Evolutionary conservation across 2,888 invertebrate species (phyloP).

Genomic region (Smittia aterrima): DNA sequence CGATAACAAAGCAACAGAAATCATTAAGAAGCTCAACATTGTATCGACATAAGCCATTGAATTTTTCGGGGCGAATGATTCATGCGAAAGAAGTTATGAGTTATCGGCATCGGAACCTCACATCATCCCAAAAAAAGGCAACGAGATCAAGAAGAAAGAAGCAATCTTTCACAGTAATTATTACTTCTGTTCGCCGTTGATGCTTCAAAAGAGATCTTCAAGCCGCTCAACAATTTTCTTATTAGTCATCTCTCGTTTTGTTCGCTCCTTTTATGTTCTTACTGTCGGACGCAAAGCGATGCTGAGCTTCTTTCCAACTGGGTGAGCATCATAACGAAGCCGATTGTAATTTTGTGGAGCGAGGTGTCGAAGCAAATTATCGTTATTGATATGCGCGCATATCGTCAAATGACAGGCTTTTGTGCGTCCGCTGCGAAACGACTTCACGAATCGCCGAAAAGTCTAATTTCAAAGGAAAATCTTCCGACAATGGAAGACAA

Average conservation of each 20-base stretch:
- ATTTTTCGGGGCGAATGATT: background rate
- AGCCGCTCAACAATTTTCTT: slow-evolving; percentile 41
- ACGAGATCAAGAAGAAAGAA: slow-evolving; percentile 26
- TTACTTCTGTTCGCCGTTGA: slow-evolving; percentile 35
- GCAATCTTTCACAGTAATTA: slow-evolving; percentile 41
- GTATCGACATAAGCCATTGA: slow-evolving; percentile 1
- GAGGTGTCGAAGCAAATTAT: slow-evolving; percentile 13
- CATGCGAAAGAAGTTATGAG: background rate
- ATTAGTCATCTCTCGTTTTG: slow-evolving; percentile 34
- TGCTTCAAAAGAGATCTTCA: background rate
- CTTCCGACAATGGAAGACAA: slow-evolving; percentile 16
- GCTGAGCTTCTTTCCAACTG: background rate
- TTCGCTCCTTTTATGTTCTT: background rate
- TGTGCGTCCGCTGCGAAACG: background rate
- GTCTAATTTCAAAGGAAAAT: slow-evolving; percentile 7
- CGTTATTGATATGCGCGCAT: slow-evolving; percentile 1
- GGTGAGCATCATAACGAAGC: background rate
- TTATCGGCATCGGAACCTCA: slow-evolving; percentile 26
- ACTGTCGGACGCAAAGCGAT: background rate
- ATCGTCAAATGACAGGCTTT: slow-evolving; percentile 6
- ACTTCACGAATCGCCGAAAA: background rate
- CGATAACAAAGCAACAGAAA: slow-evolving; percentile 17
- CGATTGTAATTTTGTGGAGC: background rate
- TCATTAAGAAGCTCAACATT: slow-evolving; percentile 26
- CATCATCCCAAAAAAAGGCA: slow-evolving; percentile 27